These are phyloP conservation scores for Cranoglanis bouderius DNA, from an alignment of 2,113 vertebrate genomes.

Conservation along the genomic window DNA sequence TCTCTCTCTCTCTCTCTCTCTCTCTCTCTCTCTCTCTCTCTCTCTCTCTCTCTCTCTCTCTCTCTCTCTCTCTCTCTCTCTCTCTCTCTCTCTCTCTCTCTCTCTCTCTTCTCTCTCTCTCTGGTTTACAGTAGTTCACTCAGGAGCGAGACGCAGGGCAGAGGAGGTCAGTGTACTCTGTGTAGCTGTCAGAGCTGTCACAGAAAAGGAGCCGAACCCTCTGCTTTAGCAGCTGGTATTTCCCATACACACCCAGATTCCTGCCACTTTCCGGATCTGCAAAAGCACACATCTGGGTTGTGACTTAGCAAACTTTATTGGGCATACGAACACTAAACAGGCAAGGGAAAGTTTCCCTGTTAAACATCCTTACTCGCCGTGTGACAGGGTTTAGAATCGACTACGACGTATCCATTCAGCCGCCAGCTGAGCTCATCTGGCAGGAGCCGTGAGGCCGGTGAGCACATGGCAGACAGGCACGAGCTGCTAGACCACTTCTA, in stretches of 20 bases:
- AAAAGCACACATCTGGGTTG: background rate
- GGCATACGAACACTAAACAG: background rate
- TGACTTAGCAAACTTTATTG: background rate
- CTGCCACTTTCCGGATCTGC: background rate
- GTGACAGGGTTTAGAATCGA: background rate
- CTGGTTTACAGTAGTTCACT: background rate
- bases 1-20: background rate
- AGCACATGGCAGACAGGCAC: background rate
- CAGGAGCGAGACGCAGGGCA: background rate
- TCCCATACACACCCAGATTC: background rate
- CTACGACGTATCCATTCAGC: background rate
- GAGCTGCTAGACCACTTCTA: background rate
- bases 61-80: too few relatives aligned
- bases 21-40: background rate
- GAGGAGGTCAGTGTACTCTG: background rate
- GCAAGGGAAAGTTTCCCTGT: background rate
- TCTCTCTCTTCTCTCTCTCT: too few relatives aligned
- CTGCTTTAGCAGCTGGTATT: background rate
- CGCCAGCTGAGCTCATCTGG: background rate
- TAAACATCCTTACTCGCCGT: slow-evolving; percentile 38
- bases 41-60: background rate
- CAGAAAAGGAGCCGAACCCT: background rate
- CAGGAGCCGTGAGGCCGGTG: background rate
- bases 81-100: background rate
- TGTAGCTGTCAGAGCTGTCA: background rate